Conservation (phyloP, 2,888 invertebrate genomes). For the Tiliacea citrago region DNA sequence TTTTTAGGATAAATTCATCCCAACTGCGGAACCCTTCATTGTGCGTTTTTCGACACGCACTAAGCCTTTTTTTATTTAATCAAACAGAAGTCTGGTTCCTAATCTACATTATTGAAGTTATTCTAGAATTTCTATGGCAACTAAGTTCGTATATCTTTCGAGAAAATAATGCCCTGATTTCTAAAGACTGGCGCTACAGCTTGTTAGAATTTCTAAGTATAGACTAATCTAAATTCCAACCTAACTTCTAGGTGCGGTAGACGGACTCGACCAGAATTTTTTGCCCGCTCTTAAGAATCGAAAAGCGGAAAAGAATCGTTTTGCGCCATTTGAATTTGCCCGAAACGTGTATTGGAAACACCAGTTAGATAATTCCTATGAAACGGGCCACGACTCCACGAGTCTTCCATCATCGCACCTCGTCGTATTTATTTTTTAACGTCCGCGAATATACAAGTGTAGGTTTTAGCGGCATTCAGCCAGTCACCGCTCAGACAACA, state of each 20-base stretch:
- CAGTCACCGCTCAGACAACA: slow-evolving; percentile 87
- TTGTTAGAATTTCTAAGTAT: slow-evolving; percentile 49
- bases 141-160: slow-evolving; percentile 11
- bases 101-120: background rate
- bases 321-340: slow-evolving; percentile 58
- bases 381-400: slow-evolving; percentile 78
- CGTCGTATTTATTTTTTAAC: slow-evolving; percentile 87
- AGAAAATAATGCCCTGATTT: slow-evolving; percentile 33
- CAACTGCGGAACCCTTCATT: too few relatives aligned
- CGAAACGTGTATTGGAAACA: slow-evolving; percentile 63
- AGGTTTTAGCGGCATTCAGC: slow-evolving; percentile 81
- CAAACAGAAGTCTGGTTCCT: background rate
- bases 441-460: slow-evolving; percentile 87
- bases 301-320: slow-evolving; percentile 56
- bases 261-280: slow-evolving; percentile 43
- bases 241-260: slow-evolving; percentile 38
- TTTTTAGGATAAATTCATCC: too few relatives aligned
- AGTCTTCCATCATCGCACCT: slow-evolving; percentile 86
- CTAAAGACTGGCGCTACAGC: slow-evolving; percentile 28
- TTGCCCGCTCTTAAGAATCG: slow-evolving; percentile 41
- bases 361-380: slow-evolving; percentile 83
- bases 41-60: too few relatives aligned
- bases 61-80: slow-evolving; percentile 17
- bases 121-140: slow-evolving; percentile 1
- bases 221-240: slow-evolving; percentile 53